These are phyloP conservation scores for Stictonetta naevosa DNA, from an alignment of 2,113 vertebrate species.

Conservation along the genomic window DNA sequence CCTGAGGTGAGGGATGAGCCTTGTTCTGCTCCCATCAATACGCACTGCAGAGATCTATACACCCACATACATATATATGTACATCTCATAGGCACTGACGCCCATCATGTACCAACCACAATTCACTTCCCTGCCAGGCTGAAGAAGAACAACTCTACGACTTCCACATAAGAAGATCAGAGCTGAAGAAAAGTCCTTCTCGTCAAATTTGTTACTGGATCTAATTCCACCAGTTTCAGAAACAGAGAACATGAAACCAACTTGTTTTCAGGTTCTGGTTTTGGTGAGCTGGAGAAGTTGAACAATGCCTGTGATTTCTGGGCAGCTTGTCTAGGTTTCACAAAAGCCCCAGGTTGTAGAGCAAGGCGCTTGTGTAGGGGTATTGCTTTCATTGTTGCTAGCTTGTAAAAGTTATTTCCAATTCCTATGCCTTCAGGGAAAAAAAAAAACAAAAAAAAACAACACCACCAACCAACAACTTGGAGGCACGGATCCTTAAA, in stretches of 20 bases:
- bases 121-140: background rate
- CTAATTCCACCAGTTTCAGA: background rate
- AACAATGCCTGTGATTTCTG: background rate
- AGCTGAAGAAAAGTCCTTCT: background rate
- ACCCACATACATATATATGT: no score
- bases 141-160: accelerated
- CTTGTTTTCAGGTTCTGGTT: background rate
- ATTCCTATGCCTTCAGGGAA: background rate
- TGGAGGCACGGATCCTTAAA: background rate
- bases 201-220: background rate
- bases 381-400: background rate
- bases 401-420: background rate
- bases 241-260: background rate
- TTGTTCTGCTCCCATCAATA: background rate
- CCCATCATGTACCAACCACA: background rate
- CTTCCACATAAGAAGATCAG: accelerated
- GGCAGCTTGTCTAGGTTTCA: background rate
- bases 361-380: background rate
- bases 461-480: background rate
- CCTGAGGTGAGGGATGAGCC: background rate
- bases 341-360: background rate
- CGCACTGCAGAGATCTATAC: background rate
- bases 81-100: accelerated
- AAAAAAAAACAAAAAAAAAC: background rate
- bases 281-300: background rate